phyloP scores from a whole-genome alignment of 2,113 vertebrate species.

The Mungos mungo region DNA sequence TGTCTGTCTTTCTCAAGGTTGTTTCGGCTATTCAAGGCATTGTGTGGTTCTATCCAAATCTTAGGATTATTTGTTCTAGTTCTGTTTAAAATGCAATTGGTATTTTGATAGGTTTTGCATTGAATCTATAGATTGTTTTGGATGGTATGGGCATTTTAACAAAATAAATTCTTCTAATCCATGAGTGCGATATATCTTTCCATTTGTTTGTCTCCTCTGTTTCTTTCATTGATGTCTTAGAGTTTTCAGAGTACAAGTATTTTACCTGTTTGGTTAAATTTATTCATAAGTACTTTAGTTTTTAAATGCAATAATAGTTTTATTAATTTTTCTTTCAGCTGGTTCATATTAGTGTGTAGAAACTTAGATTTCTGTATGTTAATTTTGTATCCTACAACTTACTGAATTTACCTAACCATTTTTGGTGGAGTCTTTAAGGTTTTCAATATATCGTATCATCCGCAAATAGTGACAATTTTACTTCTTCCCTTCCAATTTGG shows the following conservation, averaged over 20 bases:
- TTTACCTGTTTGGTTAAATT: not conserved
- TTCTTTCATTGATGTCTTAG: not conserved
- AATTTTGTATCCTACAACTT: not conserved
- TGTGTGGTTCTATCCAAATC: not conserved
- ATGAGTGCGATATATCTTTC: not conserved
- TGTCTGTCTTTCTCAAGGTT: not conserved
- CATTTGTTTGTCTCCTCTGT: not conserved
- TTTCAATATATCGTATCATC: not conserved
- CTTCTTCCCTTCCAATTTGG: not conserved
- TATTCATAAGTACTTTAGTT: not conserved
- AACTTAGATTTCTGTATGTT: not conserved
- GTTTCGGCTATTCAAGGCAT: not conserved
- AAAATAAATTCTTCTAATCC: not conserved
- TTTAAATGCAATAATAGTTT: not conserved
- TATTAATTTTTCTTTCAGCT: not conserved
- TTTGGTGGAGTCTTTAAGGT: not conserved
- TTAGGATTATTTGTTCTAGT: not conserved
- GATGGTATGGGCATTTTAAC: not conserved
- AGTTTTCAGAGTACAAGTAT: not conserved
- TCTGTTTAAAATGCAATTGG: not conserved
- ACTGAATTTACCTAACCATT: not conserved
- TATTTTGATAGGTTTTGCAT: not conserved
- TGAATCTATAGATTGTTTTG: not conserved
- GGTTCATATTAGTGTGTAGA: not conserved
- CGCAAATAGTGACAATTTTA: not conserved